phyloP scores from a whole-genome alignment of 2,113 vertebrate genomes.

The Acrocephalus kingi region DNA sequence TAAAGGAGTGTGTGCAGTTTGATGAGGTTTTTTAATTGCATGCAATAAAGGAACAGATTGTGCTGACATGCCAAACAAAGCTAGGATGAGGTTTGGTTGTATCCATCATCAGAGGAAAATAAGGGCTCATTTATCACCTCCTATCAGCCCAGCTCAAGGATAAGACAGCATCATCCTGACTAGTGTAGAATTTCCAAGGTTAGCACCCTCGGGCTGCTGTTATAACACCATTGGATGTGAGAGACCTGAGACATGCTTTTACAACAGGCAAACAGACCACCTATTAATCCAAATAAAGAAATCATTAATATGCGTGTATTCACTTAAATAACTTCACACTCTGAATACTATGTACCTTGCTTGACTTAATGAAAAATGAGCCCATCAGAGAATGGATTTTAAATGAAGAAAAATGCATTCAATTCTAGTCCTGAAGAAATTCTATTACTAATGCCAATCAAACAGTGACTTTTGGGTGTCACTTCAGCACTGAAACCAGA shows the following conservation, averaged over 20 bases:
- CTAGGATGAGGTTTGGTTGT: background rate
- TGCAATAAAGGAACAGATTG: background rate
- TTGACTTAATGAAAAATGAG: background rate
- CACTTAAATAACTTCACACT: background rate
- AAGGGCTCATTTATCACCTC: background rate
- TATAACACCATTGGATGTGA: background rate
- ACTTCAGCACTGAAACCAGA: background rate
- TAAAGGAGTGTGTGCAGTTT: background rate
- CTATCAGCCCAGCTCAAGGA: background rate
- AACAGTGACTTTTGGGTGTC: background rate
- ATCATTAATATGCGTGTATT: background rate
- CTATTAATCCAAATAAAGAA: background rate
- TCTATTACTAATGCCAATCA: background rate
- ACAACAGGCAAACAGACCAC: background rate
- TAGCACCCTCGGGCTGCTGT: background rate
- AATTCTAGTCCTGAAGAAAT: background rate
- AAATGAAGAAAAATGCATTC: background rate
- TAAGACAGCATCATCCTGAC: background rate
- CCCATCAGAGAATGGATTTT: background rate
- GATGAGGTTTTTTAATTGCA: background rate
- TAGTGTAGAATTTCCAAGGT: background rate
- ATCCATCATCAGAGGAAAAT: background rate
- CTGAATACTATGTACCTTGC: fast-evolving
- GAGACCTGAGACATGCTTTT: background rate
- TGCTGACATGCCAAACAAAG: background rate